Percentiles rank a stretch among this genome's conserved stretches.
Conservation (phyloP, 2,888 invertebrate species). For the Sinopyrophorus schimmeli region DNA sequence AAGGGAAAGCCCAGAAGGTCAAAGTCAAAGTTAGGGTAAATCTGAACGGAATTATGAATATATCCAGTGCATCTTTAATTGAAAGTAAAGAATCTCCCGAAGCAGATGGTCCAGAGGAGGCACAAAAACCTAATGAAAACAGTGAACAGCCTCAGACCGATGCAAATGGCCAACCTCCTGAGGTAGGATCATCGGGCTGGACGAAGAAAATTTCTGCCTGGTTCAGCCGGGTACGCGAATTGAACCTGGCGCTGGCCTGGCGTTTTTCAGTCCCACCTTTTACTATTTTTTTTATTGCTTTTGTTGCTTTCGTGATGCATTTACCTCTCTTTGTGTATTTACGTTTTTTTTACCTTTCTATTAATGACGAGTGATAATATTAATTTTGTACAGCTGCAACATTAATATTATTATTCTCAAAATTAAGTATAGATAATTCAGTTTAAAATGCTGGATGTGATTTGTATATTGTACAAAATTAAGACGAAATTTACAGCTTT, state of each 20-base stretch:
- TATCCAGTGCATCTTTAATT: conserved; percentile 82
- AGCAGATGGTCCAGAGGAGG: conserved; percentile 50
- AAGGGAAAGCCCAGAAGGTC: conserved; percentile 92
- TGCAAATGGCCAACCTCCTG: conserved; percentile 47
- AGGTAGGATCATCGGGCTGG: conserved; percentile 57
- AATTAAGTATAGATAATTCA: no score
- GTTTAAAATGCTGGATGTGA: no score
- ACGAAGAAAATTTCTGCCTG: conserved; percentile 57
- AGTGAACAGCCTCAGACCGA: conserved; percentile 35
- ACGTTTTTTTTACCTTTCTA: no score
- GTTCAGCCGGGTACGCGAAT: conserved; percentile 58
- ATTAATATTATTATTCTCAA: no score
- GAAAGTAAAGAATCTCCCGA: conserved; percentile 69
- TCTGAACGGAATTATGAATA: conserved; percentile 87
- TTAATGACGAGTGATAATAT: no score
- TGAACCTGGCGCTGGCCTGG: conserved; percentile 48
- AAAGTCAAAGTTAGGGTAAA: conserved; percentile 96
- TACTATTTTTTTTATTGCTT: conserved; percentile 27
- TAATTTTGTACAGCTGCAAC: no score
- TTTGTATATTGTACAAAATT: no score
- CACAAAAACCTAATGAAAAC: conserved; percentile 40
- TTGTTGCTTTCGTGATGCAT: no score
- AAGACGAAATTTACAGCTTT: no score
- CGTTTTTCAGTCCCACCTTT: conserved; percentile 27
- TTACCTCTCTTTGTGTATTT: no score